phyloP scores from a whole-genome alignment of 2,888 invertebrate species.

The Amiota minor region DNA sequence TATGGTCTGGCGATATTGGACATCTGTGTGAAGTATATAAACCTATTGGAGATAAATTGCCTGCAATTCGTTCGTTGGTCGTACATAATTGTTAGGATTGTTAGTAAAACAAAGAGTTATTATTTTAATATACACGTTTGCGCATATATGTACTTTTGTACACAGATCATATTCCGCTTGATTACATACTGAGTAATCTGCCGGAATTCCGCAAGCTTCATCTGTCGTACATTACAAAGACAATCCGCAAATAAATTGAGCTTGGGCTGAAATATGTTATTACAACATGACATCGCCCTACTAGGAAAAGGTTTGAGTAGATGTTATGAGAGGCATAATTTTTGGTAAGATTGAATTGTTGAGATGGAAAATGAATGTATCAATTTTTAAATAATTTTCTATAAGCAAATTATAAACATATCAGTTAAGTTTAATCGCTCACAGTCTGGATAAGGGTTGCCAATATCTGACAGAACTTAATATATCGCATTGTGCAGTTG shows the following conservation, averaged over 20 bases:
- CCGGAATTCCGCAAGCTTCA: conserved; percentile 70
- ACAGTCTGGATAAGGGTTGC: conserved; percentile 71
- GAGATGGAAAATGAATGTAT: background rate
- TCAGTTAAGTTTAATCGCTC: conserved; percentile 64
- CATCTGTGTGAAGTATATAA: conserved; percentile 70
- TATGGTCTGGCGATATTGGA: conserved; percentile 67
- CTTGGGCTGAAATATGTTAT: conserved; percentile 70
- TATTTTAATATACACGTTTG: too few species aligned
- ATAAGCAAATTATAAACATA: background rate
- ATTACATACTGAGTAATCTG: conserved; percentile 71
- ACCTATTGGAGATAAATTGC: conserved; percentile 70
- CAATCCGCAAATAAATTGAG: conserved; percentile 70
- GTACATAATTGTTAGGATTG: too few species aligned
- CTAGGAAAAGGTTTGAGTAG: conserved; percentile 69
- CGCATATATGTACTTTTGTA: background rate
- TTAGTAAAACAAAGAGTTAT: too few species aligned
- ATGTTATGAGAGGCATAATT: conserved; percentile 68
- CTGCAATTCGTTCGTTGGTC: too few species aligned
- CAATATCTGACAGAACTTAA: conserved; percentile 65
- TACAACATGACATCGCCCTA: conserved; percentile 65
- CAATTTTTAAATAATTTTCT: background rate
- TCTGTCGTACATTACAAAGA: conserved; percentile 71
- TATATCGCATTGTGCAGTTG: conserved; percentile 67
- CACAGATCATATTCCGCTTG: conserved; percentile 73
- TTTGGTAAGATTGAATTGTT: conserved; percentile 56